Evolutionary conservation across 2,797 vertebrate genomes (phyloP).

Genomic region (Florisuga fusca): DNA sequence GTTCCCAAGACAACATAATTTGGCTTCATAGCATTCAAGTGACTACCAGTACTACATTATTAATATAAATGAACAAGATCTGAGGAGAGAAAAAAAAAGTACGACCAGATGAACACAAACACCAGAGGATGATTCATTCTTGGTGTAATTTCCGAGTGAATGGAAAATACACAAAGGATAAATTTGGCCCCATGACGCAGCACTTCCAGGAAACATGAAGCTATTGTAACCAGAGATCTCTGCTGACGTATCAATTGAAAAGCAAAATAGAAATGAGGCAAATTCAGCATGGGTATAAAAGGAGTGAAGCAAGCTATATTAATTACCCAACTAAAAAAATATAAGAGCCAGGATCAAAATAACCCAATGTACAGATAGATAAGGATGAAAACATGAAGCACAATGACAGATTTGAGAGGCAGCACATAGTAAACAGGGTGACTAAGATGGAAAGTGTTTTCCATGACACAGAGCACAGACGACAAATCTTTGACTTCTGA

Average conservation of each 20-base stretch:
- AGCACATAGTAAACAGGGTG: constrained; percentile 31
- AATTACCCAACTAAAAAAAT: constrained; percentile 54
- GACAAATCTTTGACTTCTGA: constrained; percentile 42
- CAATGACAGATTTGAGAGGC: constrained; percentile 28
- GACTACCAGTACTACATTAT: neutral
- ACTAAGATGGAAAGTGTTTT: constrained; percentile 52
- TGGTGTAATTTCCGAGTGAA: constrained; percentile 45
- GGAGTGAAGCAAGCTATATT: constrained; percentile 32
- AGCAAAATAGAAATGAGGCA: constrained; percentile 52
- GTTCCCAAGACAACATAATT: constrained; percentile 8
- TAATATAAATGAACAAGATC: neutral
- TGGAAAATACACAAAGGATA: constrained; percentile 53
- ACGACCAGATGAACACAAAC: constrained; percentile 39
- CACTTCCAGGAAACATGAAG: constrained; percentile 70
- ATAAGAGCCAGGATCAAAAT: constrained; percentile 56
- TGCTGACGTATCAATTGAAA: constrained; percentile 62
- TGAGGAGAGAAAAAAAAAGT: constrained; percentile 14
- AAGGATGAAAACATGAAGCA: constrained; percentile 38
- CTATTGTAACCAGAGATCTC: constrained; percentile 64
- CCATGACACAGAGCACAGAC: neutral
- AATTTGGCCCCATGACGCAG: constrained; percentile 41
- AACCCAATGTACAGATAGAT: constrained; percentile 36
- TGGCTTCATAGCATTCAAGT: constrained; percentile 18
- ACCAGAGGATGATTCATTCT: constrained; percentile 48
- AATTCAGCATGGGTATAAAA: constrained; percentile 38